phyloP scores from a whole-genome alignment of 2,113 vertebrate species.

The Pseudorasbora parva region DNA sequence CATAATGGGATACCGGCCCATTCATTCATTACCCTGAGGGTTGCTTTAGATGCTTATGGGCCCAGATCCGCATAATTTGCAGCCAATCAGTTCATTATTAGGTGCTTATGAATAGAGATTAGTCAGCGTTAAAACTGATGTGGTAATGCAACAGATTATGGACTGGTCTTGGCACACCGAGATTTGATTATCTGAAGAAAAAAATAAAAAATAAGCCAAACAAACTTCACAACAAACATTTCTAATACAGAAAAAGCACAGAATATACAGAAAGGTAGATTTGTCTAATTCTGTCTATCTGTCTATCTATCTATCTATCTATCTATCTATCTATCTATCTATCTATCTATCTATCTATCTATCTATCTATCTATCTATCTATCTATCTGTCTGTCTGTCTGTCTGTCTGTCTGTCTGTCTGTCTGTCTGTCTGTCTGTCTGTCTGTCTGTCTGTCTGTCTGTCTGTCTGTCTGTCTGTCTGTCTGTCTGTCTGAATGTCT shows the following conservation, averaged over 20 bases:
- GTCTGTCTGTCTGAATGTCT: too few relatives aligned
- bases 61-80: not conserved
- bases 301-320: too few relatives aligned
- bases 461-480: too few relatives aligned
- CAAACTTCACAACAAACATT: not conserved
- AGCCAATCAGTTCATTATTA: not conserved
- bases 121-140: not conserved
- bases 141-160: slow-evolving; percentile 6
- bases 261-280: not conserved
- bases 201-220: too few relatives aligned
- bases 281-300: too few relatives aligned
- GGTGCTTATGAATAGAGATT: slow-evolving; percentile 3
- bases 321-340: too few relatives aligned
- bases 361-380: too few relatives aligned
- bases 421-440: too few relatives aligned
- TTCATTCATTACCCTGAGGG: not conserved
- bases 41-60: not conserved
- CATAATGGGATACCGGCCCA: not conserved
- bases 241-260: not conserved
- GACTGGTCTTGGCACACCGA: not conserved
- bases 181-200: not conserved
- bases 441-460: too few relatives aligned
- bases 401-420: too few relatives aligned
- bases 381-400: too few relatives aligned
- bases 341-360: too few relatives aligned